Conservation (phyloP, 2,113 vertebrate species). For the Diphyllodes magnificus region DNA sequence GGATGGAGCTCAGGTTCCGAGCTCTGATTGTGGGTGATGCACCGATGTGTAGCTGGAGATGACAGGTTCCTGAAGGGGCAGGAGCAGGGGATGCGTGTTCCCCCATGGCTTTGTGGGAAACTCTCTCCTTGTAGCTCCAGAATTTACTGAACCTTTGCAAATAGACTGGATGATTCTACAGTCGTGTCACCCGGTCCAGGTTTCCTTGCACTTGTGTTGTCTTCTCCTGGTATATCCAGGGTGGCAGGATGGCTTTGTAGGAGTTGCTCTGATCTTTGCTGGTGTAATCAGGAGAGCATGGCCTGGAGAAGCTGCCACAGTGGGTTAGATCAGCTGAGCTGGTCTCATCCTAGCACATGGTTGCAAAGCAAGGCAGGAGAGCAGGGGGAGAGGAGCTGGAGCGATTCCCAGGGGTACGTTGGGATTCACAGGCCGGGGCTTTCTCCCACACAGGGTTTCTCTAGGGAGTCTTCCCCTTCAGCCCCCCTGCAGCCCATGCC, state of each 20-base stretch:
- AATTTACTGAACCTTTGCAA: background rate
- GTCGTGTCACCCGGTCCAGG: background rate
- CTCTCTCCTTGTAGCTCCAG: background rate
- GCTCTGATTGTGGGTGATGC: background rate
- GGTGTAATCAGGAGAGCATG: background rate
- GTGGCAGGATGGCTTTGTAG: background rate
- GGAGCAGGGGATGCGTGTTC: background rate
- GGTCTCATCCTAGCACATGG: background rate
- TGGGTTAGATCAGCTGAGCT: background rate
- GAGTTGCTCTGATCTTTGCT: background rate
- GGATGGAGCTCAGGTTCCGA: background rate
- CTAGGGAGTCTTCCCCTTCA: background rate
- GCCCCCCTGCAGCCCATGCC: background rate
- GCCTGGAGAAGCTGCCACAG: background rate
- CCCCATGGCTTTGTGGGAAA: background rate
- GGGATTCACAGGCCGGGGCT: background rate
- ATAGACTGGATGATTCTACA: background rate
- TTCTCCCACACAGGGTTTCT: background rate
- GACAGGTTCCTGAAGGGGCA: background rate
- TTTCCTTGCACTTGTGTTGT: background rate
- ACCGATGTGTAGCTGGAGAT: background rate
- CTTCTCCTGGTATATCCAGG: background rate
- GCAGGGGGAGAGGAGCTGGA: background rate
- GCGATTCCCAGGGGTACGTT: fast-evolving
- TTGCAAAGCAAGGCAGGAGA: background rate